Evolutionary conservation across 2,113 vertebrate genomes (phyloP).

Genomic region (Clarias macrocephalus): DNA sequence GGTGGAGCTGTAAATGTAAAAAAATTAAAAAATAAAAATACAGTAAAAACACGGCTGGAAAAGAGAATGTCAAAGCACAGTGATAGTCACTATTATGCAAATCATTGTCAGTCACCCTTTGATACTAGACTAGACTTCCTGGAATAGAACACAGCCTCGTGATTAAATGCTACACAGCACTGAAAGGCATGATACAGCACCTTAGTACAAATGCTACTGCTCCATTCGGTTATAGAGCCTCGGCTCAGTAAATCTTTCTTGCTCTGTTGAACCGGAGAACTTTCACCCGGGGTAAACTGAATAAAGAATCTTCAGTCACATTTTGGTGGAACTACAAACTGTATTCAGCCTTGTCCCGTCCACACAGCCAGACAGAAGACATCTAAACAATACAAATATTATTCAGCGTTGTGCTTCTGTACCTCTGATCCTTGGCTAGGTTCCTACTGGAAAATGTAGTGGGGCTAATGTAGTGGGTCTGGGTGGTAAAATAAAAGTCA

Average conservation of each 20-base stretch:
- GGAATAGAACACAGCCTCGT: constrained; percentile 6
- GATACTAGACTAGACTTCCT: constrained; percentile 3
- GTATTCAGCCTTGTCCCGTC: background rate
- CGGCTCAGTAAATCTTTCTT: background rate
- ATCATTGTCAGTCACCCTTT: background rate
- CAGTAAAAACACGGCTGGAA: background rate
- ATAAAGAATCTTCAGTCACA: constrained; percentile 7
- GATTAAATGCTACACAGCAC: background rate
- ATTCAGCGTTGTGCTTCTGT: background rate
- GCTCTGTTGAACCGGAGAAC: background rate
- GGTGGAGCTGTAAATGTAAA: constrained; percentile 8
- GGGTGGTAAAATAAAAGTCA: constrained; percentile 22
- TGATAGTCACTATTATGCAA: constrained; percentile 12
- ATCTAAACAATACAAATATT: constrained; percentile 2
- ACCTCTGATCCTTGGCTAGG: background rate
- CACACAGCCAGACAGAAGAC: background rate
- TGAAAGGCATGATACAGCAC: background rate
- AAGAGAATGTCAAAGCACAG: constrained; percentile 13
- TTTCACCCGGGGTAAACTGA: background rate
- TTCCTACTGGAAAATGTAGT: background rate
- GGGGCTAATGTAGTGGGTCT: background rate
- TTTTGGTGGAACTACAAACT: constrained; percentile 1
- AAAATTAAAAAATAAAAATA: background rate
- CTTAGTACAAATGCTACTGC: background rate
- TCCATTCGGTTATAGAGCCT: constrained; percentile 6